Base-by-base conservation (phyloP, 2,888 invertebrate species). In the Abrostola tripartita region DNA sequence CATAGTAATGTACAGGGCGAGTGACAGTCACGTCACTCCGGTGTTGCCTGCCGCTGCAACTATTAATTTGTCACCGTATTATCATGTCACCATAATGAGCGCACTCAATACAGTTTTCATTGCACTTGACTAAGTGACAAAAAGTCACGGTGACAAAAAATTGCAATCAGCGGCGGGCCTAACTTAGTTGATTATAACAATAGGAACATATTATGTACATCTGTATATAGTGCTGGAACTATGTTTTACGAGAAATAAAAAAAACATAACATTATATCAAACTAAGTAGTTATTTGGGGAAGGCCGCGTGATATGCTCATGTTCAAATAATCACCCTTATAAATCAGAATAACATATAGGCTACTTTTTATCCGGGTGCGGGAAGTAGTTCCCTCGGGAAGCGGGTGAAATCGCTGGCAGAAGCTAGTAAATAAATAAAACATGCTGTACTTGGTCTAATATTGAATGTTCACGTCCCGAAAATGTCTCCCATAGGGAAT, bases 21-120 rank as follows among this genome's bases (percentile, higher is more conserved):
- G 60, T 60, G 60, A 60, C 52, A 60, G 60, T 60, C 51, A 60
- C 60, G 52, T 58, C 58, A 58, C 40, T 40, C 50, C 37, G 50
- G 37, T 42, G 50, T 38, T 44, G 52, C 60, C 52, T 51, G 51
- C 52, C 36, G 52, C 52, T 52, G 35, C 52, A 51, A 60, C 60
- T 60, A 42, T 60, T n/a, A n/a, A n/a, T n/a, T 60, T 42, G 52
- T 52, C 60, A 52, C 60, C 51, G 51, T 41, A 58, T 51, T 58
- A 51, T 58, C 47, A 58, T 35, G 60, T 60, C 52, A 60, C 60
- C 44, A 60, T 52, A 52, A 60, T 60, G 44, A 52, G 60, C 51
- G 52, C 60, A 42, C 60, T 52, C 44, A 44, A 36, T 42, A 44
- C 36, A 52, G 44, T 52, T 52, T 60, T 52, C 60, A 52, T 52